Base-by-base conservation (phyloP, 2,888 invertebrate genomes). In the Erpobdella octoculata region DNA sequence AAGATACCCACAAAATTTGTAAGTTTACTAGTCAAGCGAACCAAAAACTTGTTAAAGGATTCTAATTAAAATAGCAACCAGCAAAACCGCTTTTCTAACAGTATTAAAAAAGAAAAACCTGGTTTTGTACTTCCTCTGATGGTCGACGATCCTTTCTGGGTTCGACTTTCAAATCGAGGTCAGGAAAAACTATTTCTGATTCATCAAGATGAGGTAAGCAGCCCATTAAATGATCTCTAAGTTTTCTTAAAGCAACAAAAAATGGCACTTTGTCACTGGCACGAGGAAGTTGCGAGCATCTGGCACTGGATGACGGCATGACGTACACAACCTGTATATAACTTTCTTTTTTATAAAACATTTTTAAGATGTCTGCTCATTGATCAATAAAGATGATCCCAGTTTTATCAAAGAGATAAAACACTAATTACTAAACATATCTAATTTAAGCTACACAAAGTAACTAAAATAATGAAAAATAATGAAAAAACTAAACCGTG, bases 241-340 rank as follows among this genome's bases (percentile, higher is more conserved):
- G 92, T 85, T 93, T 94, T 84, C 93, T 93, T 65, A 96, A 87
- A 71, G 94, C 94, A 73, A 91, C 89, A 86, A 95, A 97, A 86
- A 94, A 97, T 76, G 96, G 96, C 74, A 97, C 93, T 86, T 97
- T 97, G 86, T 97, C 96, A 0, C 93, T 91, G 31, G 95, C 95
- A 78, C 95, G 88, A n/a, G 96, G 96, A 78, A 96, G 86, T 84
- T 96, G 95, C 48, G 96, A 93, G 86, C 95, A 96, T 70, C 96
- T 88, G 69, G 96, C 96, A 81, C 93, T 94, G 71, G 95, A 95
- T 71, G 95, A 96, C 76, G 96, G 96, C 95, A 96, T 96, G 81
- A 97, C 96, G 92, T 93, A 97, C 88, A 95, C 92, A 83, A 92
- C 90, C 94, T 95, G 87, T 18, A n/a, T n/a, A n/a, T n/a, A n/a